phyloP scores from a whole-genome alignment of 1,140 invertebrate species.

The Leptestheria dahalacensis region DNA sequence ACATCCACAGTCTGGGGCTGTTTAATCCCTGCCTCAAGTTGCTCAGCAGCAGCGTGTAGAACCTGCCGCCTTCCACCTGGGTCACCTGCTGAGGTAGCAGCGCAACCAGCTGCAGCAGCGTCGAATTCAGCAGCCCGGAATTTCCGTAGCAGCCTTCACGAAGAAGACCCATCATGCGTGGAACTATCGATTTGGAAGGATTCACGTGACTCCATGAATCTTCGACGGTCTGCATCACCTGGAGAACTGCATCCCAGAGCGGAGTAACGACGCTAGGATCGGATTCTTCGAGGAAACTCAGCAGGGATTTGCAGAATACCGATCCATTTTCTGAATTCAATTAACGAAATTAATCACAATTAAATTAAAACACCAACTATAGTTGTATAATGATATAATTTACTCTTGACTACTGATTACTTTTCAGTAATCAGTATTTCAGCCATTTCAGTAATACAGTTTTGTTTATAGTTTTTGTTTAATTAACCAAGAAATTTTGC shows the following conservation, averaged over 20 bases:
- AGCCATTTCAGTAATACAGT: no score
- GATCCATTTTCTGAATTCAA: not conserved
- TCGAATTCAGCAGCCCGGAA: constrained; percentile 27
- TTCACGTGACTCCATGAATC: constrained; percentile 51
- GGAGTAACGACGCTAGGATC: constrained; percentile 45
- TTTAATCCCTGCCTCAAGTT: not conserved
- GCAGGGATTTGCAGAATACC: constrained; percentile 23
- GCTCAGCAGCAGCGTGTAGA: not conserved
- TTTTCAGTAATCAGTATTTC: no score
- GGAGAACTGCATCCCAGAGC: constrained; percentile 53
- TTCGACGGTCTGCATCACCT: constrained; percentile 41
- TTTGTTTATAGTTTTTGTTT: no score
- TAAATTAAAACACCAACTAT: no score
- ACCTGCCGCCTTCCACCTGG: not conserved
- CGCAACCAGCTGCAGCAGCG: constrained; percentile 54
- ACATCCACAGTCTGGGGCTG: not conserved
- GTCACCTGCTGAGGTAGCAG: constrained; percentile 37
- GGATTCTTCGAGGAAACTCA: constrained; percentile 51
- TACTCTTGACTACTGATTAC: no score
- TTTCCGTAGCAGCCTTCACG: constrained; percentile 49
- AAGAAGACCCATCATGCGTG: constrained; percentile 49
- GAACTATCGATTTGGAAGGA: constrained; percentile 49
- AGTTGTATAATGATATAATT: no score
- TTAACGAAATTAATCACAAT: no score
- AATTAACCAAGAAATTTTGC: no score